phyloP scores from a whole-genome alignment of 2,888 invertebrate species.

The Zaprionus bogoriensis region DNA sequence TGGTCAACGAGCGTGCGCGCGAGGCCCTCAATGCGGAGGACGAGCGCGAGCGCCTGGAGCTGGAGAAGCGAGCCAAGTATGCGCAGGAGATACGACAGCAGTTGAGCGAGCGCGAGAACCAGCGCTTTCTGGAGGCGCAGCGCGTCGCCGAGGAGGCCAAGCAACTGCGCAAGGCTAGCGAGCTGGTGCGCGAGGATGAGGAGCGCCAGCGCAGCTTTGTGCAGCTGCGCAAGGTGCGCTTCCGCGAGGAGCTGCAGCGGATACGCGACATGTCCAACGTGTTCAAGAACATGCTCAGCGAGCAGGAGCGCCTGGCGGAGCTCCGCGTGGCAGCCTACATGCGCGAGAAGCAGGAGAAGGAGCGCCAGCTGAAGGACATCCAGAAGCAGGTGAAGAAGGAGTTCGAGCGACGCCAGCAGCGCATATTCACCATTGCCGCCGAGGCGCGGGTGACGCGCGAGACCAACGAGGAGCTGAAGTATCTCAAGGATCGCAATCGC shows the following conservation, averaged over 20 bases:
- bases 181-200: constrained; percentile 77
- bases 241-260: constrained; percentile 79
- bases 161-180: constrained; percentile 70
- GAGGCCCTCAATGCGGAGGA: constrained; percentile 79
- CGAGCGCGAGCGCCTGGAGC: constrained; percentile 63
- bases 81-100: constrained; percentile 81
- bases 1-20: constrained; percentile 78
- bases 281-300: constrained; percentile 80
- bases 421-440: constrained; percentile 76
- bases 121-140: constrained; percentile 81
- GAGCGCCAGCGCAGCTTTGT: constrained; percentile 70
- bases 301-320: constrained; percentile 81
- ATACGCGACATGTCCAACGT: constrained; percentile 79
- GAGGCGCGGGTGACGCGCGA: constrained; percentile 78
- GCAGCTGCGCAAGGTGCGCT: constrained; percentile 74
- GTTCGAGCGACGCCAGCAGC: constrained; percentile 81
- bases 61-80: constrained; percentile 74
- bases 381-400: constrained; percentile 78
- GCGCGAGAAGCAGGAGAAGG: constrained; percentile 79
- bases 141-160: constrained; percentile 81
- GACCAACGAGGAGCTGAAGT: constrained; percentile 78
- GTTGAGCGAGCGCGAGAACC: constrained; percentile 78
- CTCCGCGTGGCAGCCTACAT: constrained; percentile 81
- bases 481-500: constrained; percentile 80
- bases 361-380: constrained; percentile 76